Percentiles rank a stretch among this genome's conserved stretches.
Conservation (phyloP, 2,113 vertebrate genomes). For the Paradoxurus hermaphroditus region DNA sequence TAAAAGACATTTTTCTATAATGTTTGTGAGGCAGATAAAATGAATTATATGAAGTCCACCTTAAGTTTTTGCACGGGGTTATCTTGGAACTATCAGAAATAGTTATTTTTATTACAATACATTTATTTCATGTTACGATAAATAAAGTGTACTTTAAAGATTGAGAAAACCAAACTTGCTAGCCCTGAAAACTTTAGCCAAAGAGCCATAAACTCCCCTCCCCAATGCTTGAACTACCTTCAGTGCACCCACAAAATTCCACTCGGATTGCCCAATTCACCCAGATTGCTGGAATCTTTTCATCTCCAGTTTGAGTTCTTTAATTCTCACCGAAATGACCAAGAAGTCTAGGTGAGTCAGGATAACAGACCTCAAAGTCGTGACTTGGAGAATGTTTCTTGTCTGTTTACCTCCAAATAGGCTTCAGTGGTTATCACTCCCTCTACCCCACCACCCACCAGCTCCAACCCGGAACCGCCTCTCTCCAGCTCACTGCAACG, state of each 20-base stretch:
- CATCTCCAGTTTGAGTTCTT: not conserved
- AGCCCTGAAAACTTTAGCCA: not conserved
- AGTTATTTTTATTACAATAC: slow-evolving; percentile 30
- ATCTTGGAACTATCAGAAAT: slow-evolving; percentile 32
- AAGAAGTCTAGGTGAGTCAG: not conserved
- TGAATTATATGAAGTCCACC: slow-evolving; percentile 3
- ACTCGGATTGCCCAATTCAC: not conserved
- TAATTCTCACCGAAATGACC: not conserved
- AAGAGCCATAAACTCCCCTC: not conserved
- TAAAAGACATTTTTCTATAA: slow-evolving; percentile 59
- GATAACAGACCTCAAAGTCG: not conserved
- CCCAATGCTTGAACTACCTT: not conserved
- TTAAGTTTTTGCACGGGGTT: slow-evolving; percentile 9
- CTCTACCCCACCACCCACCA: not conserved
- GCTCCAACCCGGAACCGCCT: not conserved
- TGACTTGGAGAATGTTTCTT: not conserved
- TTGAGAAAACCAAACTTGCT: not conserved
- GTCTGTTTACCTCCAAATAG: not conserved
- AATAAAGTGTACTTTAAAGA: slow-evolving; percentile 22
- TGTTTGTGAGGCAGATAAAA: slow-evolving; percentile 42
- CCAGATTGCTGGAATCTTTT: not conserved
- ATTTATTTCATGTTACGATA: slow-evolving; percentile 10
- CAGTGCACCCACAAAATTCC: not conserved
- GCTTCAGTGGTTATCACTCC: not conserved
- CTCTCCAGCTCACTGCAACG: not conserved